A percentile compares a stretch with the other conserved stretches of the same genome.
These are phyloP conservation scores for Melolontha melolontha DNA, from an alignment of 2,888 invertebrate species.

Conservation along the genomic window DNA sequence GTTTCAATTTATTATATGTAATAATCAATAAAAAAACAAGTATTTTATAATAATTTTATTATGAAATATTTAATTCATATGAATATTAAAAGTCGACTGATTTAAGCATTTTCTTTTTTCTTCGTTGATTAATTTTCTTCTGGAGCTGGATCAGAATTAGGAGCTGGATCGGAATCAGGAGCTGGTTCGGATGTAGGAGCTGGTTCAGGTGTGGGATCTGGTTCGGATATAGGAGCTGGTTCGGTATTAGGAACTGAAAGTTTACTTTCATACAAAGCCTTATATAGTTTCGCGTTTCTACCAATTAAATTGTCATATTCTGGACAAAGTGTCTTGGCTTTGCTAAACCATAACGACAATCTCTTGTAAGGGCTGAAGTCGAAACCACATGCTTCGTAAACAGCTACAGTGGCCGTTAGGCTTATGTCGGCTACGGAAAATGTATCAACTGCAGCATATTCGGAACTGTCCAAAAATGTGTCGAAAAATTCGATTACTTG, in stretches of 20 bases:
- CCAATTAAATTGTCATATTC: slow-evolving; percentile 66
- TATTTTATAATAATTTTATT: no score
- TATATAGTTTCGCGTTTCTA: slow-evolving; percentile 5
- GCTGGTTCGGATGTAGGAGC: no score
- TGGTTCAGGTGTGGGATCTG: no score
- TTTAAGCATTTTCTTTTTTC: not conserved
- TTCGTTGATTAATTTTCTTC: no score
- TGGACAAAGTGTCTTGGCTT: slow-evolving; percentile 70
- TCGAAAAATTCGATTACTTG: slow-evolving; percentile 77
- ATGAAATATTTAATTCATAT: no score
- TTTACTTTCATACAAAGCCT: not conserved
- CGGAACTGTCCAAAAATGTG: slow-evolving; percentile 76
- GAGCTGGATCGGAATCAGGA: no score
- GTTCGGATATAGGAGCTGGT: no score
- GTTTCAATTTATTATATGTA: no score
- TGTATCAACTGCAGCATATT: slow-evolving; percentile 79
- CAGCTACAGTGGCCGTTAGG: slow-evolving; percentile 76
- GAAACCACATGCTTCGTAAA: slow-evolving; percentile 72
- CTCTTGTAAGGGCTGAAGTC: slow-evolving; percentile 79
- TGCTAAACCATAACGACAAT: slow-evolving; percentile 73
- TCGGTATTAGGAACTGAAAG: not conserved
- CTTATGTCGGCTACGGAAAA: slow-evolving; percentile 84
- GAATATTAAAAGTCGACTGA: no score
- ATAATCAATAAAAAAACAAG: no score
- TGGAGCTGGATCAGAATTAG: no score